A percentile compares a stretch with the other conserved stretches of the same genome.
Conservation (phyloP, 2,113 vertebrate genomes). For the Psammodynastes pulverulentus region DNA sequence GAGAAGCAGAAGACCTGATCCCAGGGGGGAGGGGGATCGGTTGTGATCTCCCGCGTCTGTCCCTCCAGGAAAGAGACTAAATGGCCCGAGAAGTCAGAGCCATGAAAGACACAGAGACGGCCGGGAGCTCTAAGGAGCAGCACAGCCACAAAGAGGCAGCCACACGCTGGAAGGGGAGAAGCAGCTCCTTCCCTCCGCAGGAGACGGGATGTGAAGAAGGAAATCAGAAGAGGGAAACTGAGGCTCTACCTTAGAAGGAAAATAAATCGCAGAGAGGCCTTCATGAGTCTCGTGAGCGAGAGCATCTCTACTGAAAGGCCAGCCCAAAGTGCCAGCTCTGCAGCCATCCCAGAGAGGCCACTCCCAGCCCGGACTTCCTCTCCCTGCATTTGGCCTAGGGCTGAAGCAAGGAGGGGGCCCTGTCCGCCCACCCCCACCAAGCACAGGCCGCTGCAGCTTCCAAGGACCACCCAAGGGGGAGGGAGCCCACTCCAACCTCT, state of each 20-base stretch:
- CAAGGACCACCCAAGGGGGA: neutral
- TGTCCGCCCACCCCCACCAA: neutral
- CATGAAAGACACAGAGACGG: too few species aligned
- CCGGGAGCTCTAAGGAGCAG: neutral
- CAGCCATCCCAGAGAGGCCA: neutral
- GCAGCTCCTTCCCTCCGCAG: neutral
- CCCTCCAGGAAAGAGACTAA: neutral
- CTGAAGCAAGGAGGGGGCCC: too few species aligned
- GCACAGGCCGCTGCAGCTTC: neutral
- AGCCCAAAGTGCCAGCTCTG: neutral
- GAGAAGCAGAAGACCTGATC: neutral
- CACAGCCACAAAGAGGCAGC: too few species aligned
- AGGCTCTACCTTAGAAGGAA: neutral
- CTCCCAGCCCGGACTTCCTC: neutral
- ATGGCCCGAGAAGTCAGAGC: neutral
- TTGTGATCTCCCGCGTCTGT: neutral
- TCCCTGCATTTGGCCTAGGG: neutral
- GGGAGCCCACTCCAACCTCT: fast-evolving
- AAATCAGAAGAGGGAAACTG: neutral
- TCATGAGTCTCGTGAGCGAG: neutral
- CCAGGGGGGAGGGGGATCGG: neutral
- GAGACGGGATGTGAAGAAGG: too few species aligned
- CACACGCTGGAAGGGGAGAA: neutral
- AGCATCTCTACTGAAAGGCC: neutral
- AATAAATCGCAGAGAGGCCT: neutral